These are phyloP conservation scores for Aspidapion aeneum DNA, from an alignment of 2,888 invertebrate genomes.

Conservation along the genomic window DNA sequence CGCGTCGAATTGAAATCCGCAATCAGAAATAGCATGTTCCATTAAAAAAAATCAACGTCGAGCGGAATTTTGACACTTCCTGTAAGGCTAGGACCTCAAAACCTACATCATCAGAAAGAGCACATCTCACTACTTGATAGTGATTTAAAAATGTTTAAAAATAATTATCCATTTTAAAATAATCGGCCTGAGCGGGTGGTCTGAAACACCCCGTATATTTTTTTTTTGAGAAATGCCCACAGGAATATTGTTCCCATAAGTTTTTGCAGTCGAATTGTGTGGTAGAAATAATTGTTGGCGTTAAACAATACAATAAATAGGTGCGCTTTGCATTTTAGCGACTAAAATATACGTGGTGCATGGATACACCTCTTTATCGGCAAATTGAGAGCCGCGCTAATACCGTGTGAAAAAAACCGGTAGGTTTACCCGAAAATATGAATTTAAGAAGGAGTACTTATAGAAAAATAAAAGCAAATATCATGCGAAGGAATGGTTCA, in stretches of 20 bases:
- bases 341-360: not conserved
- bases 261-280: not conserved
- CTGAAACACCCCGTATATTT: no score
- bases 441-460: constrained; percentile 39
- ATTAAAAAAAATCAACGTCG: no score
- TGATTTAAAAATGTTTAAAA: no score
- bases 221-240: no score
- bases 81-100: no score
- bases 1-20: no score
- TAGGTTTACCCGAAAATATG: constrained; percentile 39
- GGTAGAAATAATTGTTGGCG: not conserved
- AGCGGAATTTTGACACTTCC: no score
- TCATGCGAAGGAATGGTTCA: constrained; percentile 44
- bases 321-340: not conserved
- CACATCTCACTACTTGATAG: no score
- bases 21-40: no score
- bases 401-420: constrained; percentile 36
- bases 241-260: not conserved
- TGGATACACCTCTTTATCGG: not conserved
- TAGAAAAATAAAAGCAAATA: constrained; percentile 47
- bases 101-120: no score
- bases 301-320: not conserved
- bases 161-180: no score
- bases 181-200: no score
- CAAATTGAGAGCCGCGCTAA: constrained; percentile 12